Percentiles rank a stretch among this genome's conserved stretches.
Conservation (phyloP, 1,140 invertebrate genomes). For the Frieseomelitta varia region DNA sequence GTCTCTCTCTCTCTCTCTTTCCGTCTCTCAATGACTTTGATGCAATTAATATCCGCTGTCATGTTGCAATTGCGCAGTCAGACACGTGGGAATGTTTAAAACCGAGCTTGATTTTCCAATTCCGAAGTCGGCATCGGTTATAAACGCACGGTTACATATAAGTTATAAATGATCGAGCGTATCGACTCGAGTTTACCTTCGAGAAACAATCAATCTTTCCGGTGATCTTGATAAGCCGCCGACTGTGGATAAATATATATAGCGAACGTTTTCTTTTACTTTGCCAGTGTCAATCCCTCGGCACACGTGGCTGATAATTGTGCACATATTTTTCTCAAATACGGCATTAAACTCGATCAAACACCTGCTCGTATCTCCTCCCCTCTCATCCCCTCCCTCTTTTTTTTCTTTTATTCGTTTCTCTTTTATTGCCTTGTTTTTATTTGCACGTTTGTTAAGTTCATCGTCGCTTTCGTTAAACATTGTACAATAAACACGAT, state of each 20-base stretch:
- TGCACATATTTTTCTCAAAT: background rate
- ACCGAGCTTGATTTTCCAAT: slow-evolving; percentile 51
- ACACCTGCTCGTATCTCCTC: background rate
- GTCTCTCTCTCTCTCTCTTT: no score
- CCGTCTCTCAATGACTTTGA: background rate
- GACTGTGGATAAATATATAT: slow-evolving; percentile 18
- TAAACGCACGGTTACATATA: background rate
- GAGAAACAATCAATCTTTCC: slow-evolving; percentile 28
- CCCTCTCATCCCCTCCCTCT: no score
- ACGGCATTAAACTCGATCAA: background rate
- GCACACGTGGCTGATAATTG: background rate
- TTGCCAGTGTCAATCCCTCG: background rate
- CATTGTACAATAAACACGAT: background rate
- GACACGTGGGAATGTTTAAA: slow-evolving; percentile 16
- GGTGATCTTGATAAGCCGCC: slow-evolving; percentile 40
- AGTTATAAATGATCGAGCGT: slow-evolving; percentile 47
- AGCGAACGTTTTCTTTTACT: slow-evolving; percentile 23
- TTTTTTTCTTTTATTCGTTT: no score
- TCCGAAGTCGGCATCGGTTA: slow-evolving; percentile 12
- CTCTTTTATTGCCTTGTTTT: no score
- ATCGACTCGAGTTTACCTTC: slow-evolving; percentile 23
- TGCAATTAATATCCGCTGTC: slow-evolving; percentile 56
- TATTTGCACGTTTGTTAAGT: no score
- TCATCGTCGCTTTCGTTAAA: background rate
- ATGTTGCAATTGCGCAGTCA: slow-evolving; percentile 57